Evolutionary conservation across 2,888 invertebrate genomes (phyloP).

Genomic region (Norana najaformis): DNA sequence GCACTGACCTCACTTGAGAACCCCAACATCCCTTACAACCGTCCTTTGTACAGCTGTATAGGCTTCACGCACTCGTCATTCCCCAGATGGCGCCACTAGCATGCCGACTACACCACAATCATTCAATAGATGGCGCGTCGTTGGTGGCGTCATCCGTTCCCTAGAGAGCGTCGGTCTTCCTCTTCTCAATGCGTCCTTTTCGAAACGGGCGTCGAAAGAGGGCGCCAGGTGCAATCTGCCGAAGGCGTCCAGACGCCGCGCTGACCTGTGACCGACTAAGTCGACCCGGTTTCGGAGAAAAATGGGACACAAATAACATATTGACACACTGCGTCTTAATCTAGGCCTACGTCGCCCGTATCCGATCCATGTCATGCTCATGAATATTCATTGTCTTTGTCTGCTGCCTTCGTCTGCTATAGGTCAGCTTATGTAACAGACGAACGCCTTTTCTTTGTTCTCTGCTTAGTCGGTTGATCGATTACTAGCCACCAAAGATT

Average conservation of each 20-base stretch:
- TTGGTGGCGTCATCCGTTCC: neutral
- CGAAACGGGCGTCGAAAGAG: too few relatives aligned
- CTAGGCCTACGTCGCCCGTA: neutral
- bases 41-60: neutral
- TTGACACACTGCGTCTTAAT: neutral
- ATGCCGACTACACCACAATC: too few relatives aligned
- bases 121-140: too few relatives aligned
- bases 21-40: neutral
- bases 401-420: neutral
- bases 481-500: too few relatives aligned
- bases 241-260: neutral
- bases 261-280: neutral
- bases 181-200: neutral
- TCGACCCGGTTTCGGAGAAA: neutral
- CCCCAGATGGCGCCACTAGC: neutral
- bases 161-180: neutral
- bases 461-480: neutral
- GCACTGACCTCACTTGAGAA: constrained; percentile 26
- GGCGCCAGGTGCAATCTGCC: neutral
- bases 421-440: neutral
- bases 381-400: neutral
- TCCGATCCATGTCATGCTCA: neutral
- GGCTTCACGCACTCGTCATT: neutral
- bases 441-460: neutral
- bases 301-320: neutral